A percentile compares a stretch with the other conserved stretches of the same genome.
Evolutionary conservation across 2,888 invertebrate species (phyloP).

Genomic region (Thalpophila matura): DNA sequence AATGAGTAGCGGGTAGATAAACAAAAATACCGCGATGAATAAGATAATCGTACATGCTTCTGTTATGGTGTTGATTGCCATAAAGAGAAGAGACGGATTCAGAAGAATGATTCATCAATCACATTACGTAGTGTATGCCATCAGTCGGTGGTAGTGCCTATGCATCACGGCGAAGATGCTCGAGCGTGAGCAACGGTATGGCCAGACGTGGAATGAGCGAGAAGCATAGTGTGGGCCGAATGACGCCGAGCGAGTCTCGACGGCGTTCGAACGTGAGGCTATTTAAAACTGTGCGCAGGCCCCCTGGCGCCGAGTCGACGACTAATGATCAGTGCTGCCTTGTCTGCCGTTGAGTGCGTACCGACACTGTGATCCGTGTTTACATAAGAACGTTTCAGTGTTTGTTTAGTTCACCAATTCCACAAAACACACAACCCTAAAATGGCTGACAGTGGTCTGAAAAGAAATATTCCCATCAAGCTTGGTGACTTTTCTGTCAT

Average conservation of each 20-base stretch:
- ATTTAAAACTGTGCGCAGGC: conserved; percentile 91
- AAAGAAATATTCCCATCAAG: conserved; percentile 97
- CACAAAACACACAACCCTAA: conserved; percentile 77
- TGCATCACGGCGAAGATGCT: conserved; percentile 65
- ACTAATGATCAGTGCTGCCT: conserved; percentile 90
- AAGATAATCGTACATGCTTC: conserved; percentile 64
- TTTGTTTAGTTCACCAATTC: conserved; percentile 87
- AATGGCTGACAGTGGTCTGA: conserved; percentile 96
- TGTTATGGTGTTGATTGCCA: conserved; percentile 73
- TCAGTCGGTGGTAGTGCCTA: conserved; percentile 63
- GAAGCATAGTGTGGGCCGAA: conserved; percentile 88
- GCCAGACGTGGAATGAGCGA: conserved; percentile 88
- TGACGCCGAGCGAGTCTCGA: conserved; percentile 83
- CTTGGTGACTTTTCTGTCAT: conserved; percentile 98
- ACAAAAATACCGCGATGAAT: conserved; percentile 77
- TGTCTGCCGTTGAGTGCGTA: conserved; percentile 86
- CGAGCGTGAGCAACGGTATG: conserved; percentile 53
- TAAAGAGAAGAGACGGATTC: conserved; percentile 82
- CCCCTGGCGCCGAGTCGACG: conserved; percentile 89
- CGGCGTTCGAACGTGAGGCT: conserved; percentile 87
- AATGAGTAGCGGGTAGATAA: conserved; percentile 40
- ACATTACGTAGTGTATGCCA: conserved; percentile 75
- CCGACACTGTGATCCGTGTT: conserved; percentile 85
- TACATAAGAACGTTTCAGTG: conserved; percentile 86
- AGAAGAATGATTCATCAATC: conserved; percentile 86